Evolutionary conservation across 1,140 invertebrate species (phyloP).

Genomic region (Zaprionus davidi): DNA sequence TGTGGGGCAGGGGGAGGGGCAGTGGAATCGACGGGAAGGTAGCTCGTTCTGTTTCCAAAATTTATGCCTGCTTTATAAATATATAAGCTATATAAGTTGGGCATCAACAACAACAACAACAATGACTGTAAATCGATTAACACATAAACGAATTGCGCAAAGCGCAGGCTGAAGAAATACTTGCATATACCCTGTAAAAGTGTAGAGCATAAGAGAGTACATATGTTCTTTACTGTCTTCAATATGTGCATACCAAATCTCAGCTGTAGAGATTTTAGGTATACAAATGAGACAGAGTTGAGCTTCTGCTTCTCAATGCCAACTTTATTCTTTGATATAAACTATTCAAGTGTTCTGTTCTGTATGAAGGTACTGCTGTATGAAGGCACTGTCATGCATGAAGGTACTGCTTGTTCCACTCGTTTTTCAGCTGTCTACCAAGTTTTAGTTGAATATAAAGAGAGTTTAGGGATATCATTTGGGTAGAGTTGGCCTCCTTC

Average conservation of each 20-base stretch:
- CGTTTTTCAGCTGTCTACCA: no score
- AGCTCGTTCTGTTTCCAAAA: conserved; percentile 44
- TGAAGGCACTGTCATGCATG: no score
- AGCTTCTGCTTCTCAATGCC: no score
- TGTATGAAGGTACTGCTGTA: no score
- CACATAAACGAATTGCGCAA: conserved; percentile 48
- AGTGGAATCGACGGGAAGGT: background rate
- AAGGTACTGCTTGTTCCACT: no score
- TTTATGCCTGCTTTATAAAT: conserved; percentile 57
- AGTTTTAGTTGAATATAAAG: no score
- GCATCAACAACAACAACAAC: conserved; percentile 38
- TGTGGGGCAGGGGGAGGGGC: background rate
- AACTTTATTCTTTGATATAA: no score
- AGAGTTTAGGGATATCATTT: no score
- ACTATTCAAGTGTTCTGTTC: no score
- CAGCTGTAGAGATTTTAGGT: background rate
- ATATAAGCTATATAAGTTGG: conserved; percentile 32
- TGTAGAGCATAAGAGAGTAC: background rate
- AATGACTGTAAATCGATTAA: conserved; percentile 62
- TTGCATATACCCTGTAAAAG: background rate
- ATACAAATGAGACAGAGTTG: no score
- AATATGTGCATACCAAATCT: background rate
- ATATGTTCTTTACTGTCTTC: background rate
- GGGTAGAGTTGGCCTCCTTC: no score
- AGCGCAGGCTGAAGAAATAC: background rate